Base-by-base conservation (phyloP, 2,797 vertebrate species). In the Thunnus albacares region DNA sequence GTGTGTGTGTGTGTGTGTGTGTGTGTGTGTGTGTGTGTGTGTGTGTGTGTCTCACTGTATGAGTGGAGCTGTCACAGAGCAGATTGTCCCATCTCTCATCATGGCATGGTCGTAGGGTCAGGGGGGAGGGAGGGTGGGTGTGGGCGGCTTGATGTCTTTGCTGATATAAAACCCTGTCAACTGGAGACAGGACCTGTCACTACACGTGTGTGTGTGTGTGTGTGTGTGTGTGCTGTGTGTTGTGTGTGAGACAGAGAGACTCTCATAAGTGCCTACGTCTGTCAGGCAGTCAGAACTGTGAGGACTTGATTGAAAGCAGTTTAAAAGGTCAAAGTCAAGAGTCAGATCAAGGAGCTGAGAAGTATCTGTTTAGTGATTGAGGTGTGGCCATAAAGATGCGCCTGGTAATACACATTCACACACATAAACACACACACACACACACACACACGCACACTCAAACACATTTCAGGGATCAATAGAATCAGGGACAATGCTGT, bases 161-260 rank as follows among this genome's bases (percentile, higher is more conserved):
- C 86, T 91, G 92, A 92, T 93, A 93, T 91, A 93, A 94, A 92
- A 87, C 90, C 90, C 89, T 92, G 92, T 92, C 90, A 92, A 73
- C 80, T 86, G 81, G 75, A 89, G 90, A 92, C 90, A 89, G 82
- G 87, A 75, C 77, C 86, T 92, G 87, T 92, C 90, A 88, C 73
- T 67, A 13, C 26, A 43, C 26, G 41, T 45, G 70, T 66, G 80
- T 60, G 73, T 83, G 65, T 0, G 45, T 70, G 59, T 63, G 80
- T 62, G 73, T 83, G 65, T 58, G 55, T 24, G 62, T 71, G 53
- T 60, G 75, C 75, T 79, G 61, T 71, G 55, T 61, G 71, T 65
- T 59, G 56, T 55, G 82, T 49, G 22, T 7, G 28, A 51, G 59
- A 57, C 49, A 82, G 65, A 81, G 30, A 77, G 67, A 75, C 73